Conservation (phyloP, 2,797 vertebrate species). For the Halcyon chelicuti region DNA sequence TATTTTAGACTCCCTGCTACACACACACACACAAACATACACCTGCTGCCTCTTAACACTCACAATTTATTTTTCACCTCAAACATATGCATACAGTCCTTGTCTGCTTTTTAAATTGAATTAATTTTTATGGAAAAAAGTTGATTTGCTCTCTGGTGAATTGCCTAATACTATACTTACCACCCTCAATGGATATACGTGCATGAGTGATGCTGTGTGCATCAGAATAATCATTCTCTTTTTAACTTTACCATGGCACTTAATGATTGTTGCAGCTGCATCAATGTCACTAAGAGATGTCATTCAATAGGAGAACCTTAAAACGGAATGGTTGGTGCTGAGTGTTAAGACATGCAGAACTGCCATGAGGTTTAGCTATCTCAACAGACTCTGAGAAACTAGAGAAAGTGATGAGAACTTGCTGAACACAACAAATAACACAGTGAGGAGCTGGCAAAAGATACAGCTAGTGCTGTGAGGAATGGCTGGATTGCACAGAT, state of each 20-base stretch:
- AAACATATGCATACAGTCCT: not conserved
- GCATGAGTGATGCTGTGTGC: not conserved
- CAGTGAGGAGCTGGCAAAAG: conserved; percentile 29
- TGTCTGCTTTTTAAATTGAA: not conserved
- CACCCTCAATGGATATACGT: not conserved
- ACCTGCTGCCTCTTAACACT: not conserved
- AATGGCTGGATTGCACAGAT: conserved; percentile 20
- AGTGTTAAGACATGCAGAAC: not conserved
- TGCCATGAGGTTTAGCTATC: not conserved
- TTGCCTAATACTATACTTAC: not conserved
- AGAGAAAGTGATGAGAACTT: not conserved
- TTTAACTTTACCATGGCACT: not conserved
- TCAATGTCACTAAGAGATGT: not conserved
- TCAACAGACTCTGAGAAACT: not conserved
- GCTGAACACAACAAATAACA: conserved; percentile 24
- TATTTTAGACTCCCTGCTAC: not conserved
- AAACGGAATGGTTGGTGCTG: not conserved
- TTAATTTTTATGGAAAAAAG: not conserved
- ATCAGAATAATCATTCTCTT: not conserved
- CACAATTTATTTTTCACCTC: not conserved
- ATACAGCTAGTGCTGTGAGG: not conserved
- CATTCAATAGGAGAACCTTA: not conserved
- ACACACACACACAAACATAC: not conserved
- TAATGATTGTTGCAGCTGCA: not conserved
- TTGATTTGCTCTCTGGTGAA: not conserved